These are phyloP conservation scores for Gobionotothen gibberifrons DNA, from an alignment of 2,797 vertebrate genomes.

Conservation along the genomic window DNA sequence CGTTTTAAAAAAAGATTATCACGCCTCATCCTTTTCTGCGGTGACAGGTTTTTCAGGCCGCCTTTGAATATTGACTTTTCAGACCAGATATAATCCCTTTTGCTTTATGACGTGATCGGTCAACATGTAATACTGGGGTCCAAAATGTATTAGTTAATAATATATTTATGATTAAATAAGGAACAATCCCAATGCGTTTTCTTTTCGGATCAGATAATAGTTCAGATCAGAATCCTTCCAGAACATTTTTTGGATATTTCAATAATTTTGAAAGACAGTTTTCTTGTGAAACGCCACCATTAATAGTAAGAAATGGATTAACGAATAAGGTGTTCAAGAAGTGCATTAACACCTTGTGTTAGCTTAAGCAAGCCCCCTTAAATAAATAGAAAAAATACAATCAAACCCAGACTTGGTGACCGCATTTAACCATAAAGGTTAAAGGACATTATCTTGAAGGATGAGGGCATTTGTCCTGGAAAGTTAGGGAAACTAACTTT, in stretches of 20 bases:
- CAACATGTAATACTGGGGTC: slow-evolving; percentile 3
- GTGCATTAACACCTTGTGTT: not conserved
- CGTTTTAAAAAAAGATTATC: slow-evolving; percentile 26
- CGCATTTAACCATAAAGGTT: too few relatives aligned
- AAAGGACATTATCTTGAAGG: not conserved
- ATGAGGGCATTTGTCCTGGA: not conserved
- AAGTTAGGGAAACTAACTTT: not conserved
- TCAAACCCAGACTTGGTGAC: too few relatives aligned
- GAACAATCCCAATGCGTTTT: not conserved
- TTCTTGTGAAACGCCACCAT: not conserved
- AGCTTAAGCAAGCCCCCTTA: not conserved
- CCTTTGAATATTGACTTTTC: slow-evolving; percentile 3
- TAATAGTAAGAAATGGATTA: not conserved
- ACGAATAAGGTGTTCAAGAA: not conserved
- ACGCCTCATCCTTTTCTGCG: not conserved
- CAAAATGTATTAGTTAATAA: not conserved
- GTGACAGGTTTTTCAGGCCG: slow-evolving; percentile 18
- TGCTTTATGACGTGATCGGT: slow-evolving; percentile 8
- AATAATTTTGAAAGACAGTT: not conserved
- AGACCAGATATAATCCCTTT: slow-evolving; percentile 21
- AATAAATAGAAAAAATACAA: too few relatives aligned
- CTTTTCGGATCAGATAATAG: not conserved
- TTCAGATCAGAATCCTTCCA: not conserved
- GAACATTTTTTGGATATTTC: not conserved
- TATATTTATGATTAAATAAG: not conserved